A percentile compares a stretch with the other conserved stretches of the same genome.
phyloP scores from a whole-genome alignment of 2,797 vertebrate species.

The Schizothorax lantsangensis region DNA sequence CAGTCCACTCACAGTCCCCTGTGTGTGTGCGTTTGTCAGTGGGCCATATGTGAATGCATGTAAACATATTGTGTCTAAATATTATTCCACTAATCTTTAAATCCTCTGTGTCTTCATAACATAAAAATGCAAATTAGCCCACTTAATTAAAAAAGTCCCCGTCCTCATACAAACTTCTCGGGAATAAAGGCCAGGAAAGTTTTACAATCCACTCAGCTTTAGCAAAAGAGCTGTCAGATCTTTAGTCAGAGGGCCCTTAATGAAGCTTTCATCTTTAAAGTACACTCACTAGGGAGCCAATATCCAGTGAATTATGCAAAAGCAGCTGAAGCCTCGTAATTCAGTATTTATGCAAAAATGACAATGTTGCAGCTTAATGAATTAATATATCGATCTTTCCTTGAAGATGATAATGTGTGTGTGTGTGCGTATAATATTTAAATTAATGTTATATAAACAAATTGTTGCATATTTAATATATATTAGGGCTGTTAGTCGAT shows the following conservation, averaged over 20 bases:
- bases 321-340: background rate
- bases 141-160: constrained; percentile 40
- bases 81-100: constrained; percentile 37
- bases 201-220: constrained; percentile 12
- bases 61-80: constrained; percentile 22
- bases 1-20: constrained; percentile 19
- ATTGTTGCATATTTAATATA: background rate
- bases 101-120: constrained; percentile 18
- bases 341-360: background rate
- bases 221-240: constrained; percentile 30
- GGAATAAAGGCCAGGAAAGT: constrained; percentile 9
- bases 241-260: background rate
- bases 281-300: background rate
- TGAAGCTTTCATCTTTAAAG: constrained; percentile 13
- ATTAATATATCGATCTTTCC: background rate
- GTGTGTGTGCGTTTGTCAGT: constrained; percentile 15
- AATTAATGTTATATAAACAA: background rate
- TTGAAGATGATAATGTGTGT: background rate
- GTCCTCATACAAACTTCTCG: background rate
- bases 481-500: no score
- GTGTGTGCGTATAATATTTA: background rate
- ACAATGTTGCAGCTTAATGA: background rate
- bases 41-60: background rate
- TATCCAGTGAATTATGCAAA: constrained; percentile 16
- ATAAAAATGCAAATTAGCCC: constrained; percentile 17